Evolutionary conservation across 1,140 invertebrate genomes (phyloP).

Genomic region (Hyles vespertilio): DNA sequence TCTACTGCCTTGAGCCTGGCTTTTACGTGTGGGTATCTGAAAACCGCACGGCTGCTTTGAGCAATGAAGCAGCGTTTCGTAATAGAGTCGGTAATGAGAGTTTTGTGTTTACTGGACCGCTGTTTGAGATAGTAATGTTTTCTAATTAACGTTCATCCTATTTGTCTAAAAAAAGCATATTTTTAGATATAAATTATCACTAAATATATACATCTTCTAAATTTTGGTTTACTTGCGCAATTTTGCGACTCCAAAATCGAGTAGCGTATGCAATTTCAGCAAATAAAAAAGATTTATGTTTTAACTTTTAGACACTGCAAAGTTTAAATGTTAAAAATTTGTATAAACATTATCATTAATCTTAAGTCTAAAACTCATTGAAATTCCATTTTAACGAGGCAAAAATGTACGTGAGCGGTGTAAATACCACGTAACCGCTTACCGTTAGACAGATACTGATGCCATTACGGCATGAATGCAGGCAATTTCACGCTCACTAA

Average conservation of each 20-base stretch:
- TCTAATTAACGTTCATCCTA: conserved; percentile 5
- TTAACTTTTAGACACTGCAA: no score
- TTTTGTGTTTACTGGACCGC: conserved; percentile 1
- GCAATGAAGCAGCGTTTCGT: conserved; percentile 12
- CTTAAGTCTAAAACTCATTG: no score
- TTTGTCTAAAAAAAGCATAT: background rate
- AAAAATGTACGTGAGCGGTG: no score
- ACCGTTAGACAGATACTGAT: conserved; percentile 8
- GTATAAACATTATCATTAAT: no score
- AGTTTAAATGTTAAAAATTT: no score
- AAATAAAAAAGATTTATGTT: no score
- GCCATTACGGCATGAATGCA: conserved; percentile 12
- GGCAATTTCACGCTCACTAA: conserved; percentile 29
- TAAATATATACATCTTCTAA: background rate
- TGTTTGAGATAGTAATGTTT: conserved; percentile 7
- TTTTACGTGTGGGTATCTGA: conserved; percentile 22
- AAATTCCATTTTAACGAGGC: no score
- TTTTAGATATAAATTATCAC: no score
- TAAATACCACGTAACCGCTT: background rate
- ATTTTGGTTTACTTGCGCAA: background rate
- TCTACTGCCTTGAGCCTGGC: conserved; percentile 18
- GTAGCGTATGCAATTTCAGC: no score
- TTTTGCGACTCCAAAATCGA: background rate
- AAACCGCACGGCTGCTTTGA: conserved; percentile 15
- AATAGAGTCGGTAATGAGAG: conserved; percentile 7